These are phyloP conservation scores for Acrossocheilus fasciatus DNA, from an alignment of 2,797 vertebrate species.

Conservation along the genomic window DNA sequence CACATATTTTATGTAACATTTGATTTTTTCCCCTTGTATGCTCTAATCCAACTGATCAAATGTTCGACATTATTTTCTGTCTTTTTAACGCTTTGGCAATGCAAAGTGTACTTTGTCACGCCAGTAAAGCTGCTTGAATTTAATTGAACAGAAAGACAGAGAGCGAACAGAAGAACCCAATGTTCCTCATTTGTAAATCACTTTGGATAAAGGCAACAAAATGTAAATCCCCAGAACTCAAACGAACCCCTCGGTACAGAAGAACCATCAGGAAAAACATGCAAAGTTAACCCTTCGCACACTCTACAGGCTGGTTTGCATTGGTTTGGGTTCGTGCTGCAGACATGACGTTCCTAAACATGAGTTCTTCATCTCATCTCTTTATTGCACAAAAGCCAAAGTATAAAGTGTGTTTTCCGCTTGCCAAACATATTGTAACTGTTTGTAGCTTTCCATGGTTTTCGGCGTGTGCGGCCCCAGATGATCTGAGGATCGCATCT, in stretches of 20 bases:
- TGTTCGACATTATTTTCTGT: neutral
- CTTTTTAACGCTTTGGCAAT: neutral
- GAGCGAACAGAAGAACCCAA: neutral
- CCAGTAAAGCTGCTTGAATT: neutral
- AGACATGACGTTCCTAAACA: neutral
- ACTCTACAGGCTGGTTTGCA: neutral
- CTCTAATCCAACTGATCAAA: neutral
- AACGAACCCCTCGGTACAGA: neutral
- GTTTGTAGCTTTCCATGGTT: too few species aligned
- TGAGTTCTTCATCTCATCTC: neutral
- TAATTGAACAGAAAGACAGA: neutral
- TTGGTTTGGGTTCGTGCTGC: neutral
- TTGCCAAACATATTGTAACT: neutral
- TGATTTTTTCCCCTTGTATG: neutral
- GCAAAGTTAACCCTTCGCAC: neutral
- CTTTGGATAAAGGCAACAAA: neutral
- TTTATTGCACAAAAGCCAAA: neutral
- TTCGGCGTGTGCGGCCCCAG: neutral
- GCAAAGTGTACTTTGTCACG: neutral
- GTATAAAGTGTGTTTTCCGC: neutral
- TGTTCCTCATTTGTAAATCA: neutral
- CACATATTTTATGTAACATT: neutral
- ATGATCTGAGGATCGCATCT: conserved; percentile 5
- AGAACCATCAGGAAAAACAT: neutral
- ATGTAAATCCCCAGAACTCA: neutral